Evolutionary conservation across 1,140 invertebrate genomes (phyloP).

Genomic region (Heliothis subflexa): DNA sequence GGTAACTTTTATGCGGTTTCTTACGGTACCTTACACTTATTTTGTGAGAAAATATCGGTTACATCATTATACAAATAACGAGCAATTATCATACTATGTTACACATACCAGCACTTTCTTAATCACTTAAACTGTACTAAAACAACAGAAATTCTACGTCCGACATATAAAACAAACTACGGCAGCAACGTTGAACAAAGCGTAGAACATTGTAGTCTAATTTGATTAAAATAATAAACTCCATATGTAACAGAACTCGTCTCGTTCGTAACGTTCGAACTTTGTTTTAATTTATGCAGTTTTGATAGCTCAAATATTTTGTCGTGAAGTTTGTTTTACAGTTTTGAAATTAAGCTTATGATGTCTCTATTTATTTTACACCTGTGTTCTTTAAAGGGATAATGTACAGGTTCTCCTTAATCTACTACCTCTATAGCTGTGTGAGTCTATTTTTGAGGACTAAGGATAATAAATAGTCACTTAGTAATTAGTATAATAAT

Average conservation of each 20-base stretch:
- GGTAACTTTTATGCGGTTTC: no score
- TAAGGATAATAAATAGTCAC: no score
- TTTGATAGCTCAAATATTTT: conserved; percentile 18
- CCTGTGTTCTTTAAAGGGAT: no score
- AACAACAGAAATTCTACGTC: neutral
- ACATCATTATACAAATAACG: no score
- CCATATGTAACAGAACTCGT: conserved; percentile 20
- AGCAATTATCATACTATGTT: no score
- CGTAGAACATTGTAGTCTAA: conserved; percentile 16
- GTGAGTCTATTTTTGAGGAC: no score
- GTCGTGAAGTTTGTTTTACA: neutral
- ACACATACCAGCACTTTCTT: no score
- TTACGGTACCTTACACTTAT: no score
- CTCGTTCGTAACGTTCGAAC: conserved; percentile 9
- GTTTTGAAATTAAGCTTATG: neutral
- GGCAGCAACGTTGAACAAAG: neutral
- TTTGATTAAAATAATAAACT: conserved; percentile 44
- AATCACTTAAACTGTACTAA: neutral
- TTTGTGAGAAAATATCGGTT: no score
- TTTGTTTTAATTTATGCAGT: conserved; percentile 12
- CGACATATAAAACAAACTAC: neutral
- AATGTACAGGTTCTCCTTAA: no score
- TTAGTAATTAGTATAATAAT: no score
- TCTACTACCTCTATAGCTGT: no score
- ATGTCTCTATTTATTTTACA: neutral